Percentiles rank a stretch among this genome's conserved stretches.
Evolutionary conservation across 2,113 vertebrate genomes (phyloP).

Genomic region (Oenanthe melanoleuca): DNA sequence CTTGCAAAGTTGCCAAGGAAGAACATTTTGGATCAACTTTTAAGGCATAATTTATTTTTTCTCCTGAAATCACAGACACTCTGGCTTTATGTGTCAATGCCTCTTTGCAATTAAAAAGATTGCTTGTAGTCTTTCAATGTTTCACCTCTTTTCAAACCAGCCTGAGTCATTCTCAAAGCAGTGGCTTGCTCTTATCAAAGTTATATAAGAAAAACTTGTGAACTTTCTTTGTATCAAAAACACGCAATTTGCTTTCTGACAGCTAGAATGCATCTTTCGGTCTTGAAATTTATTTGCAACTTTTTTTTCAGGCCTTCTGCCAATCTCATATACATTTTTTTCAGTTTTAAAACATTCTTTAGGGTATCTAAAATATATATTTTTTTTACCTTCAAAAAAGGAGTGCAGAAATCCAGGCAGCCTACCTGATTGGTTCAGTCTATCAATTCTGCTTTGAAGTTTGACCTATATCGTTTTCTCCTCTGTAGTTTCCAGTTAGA

Average conservation of each 20-base stretch:
- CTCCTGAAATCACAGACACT: not conserved
- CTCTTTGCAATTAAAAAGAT: not conserved
- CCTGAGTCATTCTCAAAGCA: not conserved
- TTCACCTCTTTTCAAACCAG: not conserved
- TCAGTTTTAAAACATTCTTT: not conserved
- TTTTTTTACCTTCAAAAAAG: not conserved
- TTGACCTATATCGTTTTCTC: not conserved
- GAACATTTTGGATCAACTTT: not conserved
- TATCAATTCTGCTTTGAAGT: not conserved
- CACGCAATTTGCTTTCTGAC: not conserved
- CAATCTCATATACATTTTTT: not conserved
- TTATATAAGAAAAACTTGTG: not conserved
- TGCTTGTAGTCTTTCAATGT: not conserved
- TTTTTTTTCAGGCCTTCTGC: not conserved
- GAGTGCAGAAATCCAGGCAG: not conserved
- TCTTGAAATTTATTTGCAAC: not conserved
- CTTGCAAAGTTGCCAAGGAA: not conserved
- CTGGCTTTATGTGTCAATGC: not conserved
- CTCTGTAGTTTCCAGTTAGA: not conserved
- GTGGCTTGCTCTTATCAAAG: not conserved
- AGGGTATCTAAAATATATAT: not conserved
- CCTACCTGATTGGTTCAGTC: accelerated
- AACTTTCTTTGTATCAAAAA: not conserved
- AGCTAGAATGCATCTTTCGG: not conserved
- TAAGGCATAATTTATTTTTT: not conserved